A percentile compares a stretch with the other conserved stretches of the same genome.
phyloP scores from a whole-genome alignment of 2,797 vertebrate species.

The Zalophus californianus region DNA sequence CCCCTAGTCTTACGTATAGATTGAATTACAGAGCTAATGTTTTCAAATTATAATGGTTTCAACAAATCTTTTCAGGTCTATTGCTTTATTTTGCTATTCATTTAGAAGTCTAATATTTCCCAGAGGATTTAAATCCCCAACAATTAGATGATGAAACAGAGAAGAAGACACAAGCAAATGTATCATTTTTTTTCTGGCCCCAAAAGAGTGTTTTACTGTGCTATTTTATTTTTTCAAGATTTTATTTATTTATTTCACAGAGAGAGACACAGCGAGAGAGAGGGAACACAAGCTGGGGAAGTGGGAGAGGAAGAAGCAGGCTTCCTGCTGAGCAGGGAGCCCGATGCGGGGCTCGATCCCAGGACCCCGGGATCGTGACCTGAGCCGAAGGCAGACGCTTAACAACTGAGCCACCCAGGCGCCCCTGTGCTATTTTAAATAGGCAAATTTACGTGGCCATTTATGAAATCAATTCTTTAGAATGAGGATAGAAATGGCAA shows the following conservation, averaged over 20 bases:
- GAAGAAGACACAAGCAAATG: background rate
- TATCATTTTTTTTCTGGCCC: background rate
- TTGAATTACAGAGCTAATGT: background rate
- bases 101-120: conserved; percentile 35
- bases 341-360: too few species aligned
- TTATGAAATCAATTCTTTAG: background rate
- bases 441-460: background rate
- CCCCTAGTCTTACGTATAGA: background rate
- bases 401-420: too few species aligned
- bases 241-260: too few species aligned
- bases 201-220: background rate
- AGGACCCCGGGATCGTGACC: too few species aligned
- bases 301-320: too few species aligned
- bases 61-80: background rate
- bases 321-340: too few species aligned
- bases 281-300: too few species aligned
- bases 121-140: background rate
- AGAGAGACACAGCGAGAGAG: too few species aligned
- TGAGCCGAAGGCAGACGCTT: too few species aligned
- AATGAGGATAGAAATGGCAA: background rate
- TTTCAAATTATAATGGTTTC: conserved; percentile 23
- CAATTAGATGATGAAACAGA: background rate
- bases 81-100: conserved; percentile 34
- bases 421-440: background rate
- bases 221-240: background rate